Percentiles rank a stretch among this genome's conserved stretches.
These are phyloP conservation scores for Mallotus villosus DNA, from an alignment of 2,797 vertebrate genomes.

Conservation along the genomic window DNA sequence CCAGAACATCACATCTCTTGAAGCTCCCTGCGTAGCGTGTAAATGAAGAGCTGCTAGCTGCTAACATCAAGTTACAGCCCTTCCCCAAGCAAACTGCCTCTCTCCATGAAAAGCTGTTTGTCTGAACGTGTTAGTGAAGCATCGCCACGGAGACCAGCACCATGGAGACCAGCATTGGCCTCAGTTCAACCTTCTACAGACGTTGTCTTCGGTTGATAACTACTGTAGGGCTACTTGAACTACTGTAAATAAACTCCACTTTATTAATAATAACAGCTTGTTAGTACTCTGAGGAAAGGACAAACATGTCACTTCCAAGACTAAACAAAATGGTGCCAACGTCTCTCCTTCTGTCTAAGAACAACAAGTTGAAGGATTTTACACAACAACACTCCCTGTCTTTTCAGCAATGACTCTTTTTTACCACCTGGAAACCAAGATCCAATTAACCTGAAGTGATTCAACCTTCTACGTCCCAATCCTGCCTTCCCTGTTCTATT, in stretches of 20 bases:
- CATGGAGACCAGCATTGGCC: neutral
- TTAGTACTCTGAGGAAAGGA: too few relatives aligned
- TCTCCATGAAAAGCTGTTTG: conserved; percentile 1
- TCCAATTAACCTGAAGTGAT: neutral
- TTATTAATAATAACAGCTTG: neutral
- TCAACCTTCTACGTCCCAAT: neutral
- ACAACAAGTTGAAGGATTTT: neutral
- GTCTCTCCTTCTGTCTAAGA: neutral
- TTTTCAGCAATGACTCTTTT: too few relatives aligned
- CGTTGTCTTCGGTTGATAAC: too few relatives aligned
- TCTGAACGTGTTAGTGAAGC: conserved; percentile 6
- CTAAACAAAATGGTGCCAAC: neutral
- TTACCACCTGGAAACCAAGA: too few relatives aligned
- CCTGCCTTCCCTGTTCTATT: neutral
- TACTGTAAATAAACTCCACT: too few relatives aligned
- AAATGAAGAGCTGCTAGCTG: neutral
- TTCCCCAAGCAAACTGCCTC: neutral
- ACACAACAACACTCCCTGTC: too few relatives aligned
- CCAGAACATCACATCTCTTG: too few relatives aligned
- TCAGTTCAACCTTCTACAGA: too few relatives aligned
- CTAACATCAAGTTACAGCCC: conserved; percentile 19
- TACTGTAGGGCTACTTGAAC: neutral
- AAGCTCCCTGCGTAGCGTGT: too few relatives aligned
- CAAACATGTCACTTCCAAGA: too few relatives aligned
- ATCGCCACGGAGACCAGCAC: neutral